Base-by-base conservation (phyloP, 2,888 invertebrate genomes). In the Drosophila mimetica region DNA sequence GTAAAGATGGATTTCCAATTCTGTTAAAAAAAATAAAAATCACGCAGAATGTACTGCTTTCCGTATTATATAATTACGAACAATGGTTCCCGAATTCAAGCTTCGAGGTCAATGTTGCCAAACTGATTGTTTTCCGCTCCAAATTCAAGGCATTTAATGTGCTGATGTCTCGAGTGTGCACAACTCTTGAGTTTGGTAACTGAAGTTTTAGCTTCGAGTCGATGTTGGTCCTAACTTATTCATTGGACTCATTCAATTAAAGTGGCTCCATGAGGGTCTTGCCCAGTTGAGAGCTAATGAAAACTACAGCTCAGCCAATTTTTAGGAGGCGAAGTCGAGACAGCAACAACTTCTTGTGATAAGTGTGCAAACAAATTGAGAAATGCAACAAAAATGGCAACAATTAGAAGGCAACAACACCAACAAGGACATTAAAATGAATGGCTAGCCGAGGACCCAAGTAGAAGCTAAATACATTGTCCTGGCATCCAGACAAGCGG, bases 311-410 rank as follows among this genome's bases (percentile, higher is more conserved):
- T 64, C 14, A 13, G 4, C 32, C 22, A 57, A 25, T 36, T 34
- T 60, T n/a, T 30, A 41, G 28, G 14, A 5, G 42, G 42, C 57
- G 6, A 72, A 55, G 53, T 59, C 54, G 48, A 44, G 39, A 34
- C 36, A 20, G 37, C 55, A 69, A 44, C 44, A 44, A 46, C 53
- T 36, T 75, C 66, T 81, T 79, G 75, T 76, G 79, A 81, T 78
- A 71, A 69, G 83, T 71, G 86, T 72, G 84, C 75, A 86, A 86
- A 83, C 86, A 80, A 80, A 80, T 80, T 86, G 79, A 74, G 79
- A 67, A 79, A 70, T 85, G 79, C 77, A 79, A 72, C 32, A 48
- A 14, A 50, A 51, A 34, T 28, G 39, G 13, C 42, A 42, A 50
- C 51, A 58, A 64, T 65, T 52, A 66, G 63, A 39, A 22, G 14